Evolutionary conservation across 2,888 invertebrate genomes (phyloP).

Genomic region (Galeruca laticollis): DNA sequence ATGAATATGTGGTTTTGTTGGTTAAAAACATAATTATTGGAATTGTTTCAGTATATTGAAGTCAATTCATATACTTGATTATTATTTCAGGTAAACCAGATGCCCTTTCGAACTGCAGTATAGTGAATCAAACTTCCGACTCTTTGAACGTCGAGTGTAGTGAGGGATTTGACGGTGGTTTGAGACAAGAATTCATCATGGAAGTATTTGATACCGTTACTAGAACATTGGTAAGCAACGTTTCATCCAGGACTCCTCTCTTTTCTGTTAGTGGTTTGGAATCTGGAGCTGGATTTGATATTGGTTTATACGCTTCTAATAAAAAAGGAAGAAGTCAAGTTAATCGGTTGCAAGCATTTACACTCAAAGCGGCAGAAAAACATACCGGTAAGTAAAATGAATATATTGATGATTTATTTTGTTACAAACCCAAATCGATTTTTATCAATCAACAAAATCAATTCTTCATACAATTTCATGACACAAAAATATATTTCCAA

Average conservation of each 20-base stretch:
- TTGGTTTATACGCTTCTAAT: constrained; percentile 78
- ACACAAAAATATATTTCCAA: too few relatives aligned
- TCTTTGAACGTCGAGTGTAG: constrained; percentile 79
- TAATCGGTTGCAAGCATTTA: constrained; percentile 76
- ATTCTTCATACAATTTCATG: too few relatives aligned
- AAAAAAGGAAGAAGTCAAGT: constrained; percentile 79
- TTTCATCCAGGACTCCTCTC: constrained; percentile 71
- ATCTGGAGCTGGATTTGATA: constrained; percentile 77
- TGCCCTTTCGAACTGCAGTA: constrained; percentile 78
- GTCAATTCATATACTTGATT: too few relatives aligned
- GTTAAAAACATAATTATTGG: too few relatives aligned
- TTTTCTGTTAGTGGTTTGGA: constrained; percentile 77
- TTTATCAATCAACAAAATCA: too few relatives aligned
- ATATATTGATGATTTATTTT: not conserved
- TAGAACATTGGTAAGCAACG: constrained; percentile 70
- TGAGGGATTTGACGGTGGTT: constrained; percentile 82
- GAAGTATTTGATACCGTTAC: constrained; percentile 74
- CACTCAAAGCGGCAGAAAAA: constrained; percentile 79
- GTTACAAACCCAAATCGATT: too few relatives aligned
- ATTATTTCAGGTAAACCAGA: constrained; percentile 76
- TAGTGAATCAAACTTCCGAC: constrained; percentile 80
- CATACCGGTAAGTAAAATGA: constrained; percentile 71
- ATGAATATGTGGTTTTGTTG: too few relatives aligned
- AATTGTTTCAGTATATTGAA: too few relatives aligned
- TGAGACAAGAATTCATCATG: constrained; percentile 80